Conservation (phyloP, 2,113 vertebrate species). For the Clupea harengus region DNA sequence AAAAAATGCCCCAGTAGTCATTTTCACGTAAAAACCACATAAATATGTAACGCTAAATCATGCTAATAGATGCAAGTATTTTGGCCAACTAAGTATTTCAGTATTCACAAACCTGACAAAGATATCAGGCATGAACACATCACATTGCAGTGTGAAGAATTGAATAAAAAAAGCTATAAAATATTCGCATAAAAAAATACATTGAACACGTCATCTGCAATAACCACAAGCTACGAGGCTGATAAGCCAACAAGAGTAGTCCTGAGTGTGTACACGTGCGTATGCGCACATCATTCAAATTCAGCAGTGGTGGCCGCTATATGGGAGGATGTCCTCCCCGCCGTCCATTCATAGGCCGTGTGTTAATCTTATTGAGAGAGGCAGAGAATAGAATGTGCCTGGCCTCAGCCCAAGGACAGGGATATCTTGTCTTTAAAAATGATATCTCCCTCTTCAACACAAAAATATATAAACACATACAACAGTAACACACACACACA, state of each 20-base stretch:
- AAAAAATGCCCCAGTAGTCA: neutral
- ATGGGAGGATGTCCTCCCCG: neutral
- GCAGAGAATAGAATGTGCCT: constrained; percentile 34
- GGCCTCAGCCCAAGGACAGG: constrained; percentile 33
- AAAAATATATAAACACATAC: constrained; percentile 12
- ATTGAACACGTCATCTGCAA: neutral
- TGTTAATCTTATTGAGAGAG: constrained; percentile 38
- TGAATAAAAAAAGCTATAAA: neutral
- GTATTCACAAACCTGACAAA: neutral
- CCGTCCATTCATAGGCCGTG: constrained; percentile 9
- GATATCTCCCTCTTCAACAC: neutral
- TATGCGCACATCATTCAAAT: neutral
- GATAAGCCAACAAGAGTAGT: neutral
- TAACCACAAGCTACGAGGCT: neutral
- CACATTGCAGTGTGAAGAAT: neutral
- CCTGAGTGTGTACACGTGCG: neutral
- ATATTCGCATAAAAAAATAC: neutral
- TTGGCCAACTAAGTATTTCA: neutral
- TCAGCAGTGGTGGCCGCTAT: constrained; percentile 18
- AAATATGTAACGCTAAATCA: neutral
- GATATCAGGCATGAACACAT: neutral
- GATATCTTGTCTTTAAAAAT: constrained; percentile 20
- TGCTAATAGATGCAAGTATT: neutral
- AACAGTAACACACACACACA: constrained; percentile 2
- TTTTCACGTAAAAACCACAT: too few species aligned